These are phyloP conservation scores for Caiman crocodilus DNA, from an alignment of 2,797 vertebrate genomes.

Conservation along the genomic window DNA sequence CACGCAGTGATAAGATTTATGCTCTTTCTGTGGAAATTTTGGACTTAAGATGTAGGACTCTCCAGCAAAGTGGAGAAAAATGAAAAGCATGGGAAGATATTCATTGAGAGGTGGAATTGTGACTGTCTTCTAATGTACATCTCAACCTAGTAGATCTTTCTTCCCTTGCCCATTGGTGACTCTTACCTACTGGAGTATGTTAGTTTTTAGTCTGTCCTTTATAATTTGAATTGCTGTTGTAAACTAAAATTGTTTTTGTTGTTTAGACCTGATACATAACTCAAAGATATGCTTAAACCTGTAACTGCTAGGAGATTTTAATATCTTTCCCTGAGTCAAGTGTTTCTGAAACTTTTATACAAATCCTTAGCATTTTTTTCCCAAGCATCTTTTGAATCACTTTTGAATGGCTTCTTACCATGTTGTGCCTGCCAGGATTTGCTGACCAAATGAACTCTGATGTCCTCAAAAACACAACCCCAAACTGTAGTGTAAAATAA, in stretches of 20 bases:
- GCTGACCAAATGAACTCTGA: neutral
- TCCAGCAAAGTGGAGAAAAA: neutral
- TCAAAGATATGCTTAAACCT: neutral
- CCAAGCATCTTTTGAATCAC: neutral
- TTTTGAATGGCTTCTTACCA: neutral
- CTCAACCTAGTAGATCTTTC: neutral
- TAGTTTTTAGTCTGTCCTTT: neutral
- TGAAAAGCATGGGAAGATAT: neutral
- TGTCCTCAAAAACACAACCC: neutral
- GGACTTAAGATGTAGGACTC: neutral
- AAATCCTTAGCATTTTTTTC: no score
- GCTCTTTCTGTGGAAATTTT: neutral
- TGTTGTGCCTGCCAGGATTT: neutral
- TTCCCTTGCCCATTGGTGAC: neutral
- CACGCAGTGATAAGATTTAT: neutral
- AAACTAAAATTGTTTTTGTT: neutral
- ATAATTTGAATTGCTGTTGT: neutral
- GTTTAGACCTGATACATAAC: accelerated
- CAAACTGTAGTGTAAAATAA: neutral
- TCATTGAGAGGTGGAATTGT: neutral
- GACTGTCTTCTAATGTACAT: neutral
- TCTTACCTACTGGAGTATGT: neutral
- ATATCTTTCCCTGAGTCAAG: neutral
- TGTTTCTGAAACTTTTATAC: neutral
- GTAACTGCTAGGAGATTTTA: no score